A percentile compares a stretch with the other conserved stretches of the same genome.
phyloP scores from a whole-genome alignment of 2,797 vertebrate genomes.

The Sebastiscus tertius region DNA sequence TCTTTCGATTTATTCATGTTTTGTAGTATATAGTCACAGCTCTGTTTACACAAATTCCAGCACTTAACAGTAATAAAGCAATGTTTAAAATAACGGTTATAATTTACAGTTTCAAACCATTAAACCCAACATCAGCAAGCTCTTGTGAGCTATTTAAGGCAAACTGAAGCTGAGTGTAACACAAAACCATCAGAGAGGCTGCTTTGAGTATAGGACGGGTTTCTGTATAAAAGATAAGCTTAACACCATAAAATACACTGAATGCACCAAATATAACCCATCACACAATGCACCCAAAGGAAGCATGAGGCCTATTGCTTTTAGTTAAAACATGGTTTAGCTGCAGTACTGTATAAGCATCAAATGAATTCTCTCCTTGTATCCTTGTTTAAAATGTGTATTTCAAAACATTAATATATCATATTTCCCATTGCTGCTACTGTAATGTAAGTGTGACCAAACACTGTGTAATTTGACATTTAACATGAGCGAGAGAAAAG shows the following conservation, averaged over 20 bases:
- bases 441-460: not conserved
- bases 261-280: not conserved
- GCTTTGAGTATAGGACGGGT: not conserved
- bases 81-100: not conserved
- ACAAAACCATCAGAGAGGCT: not conserved
- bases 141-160: not conserved
- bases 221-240: not conserved
- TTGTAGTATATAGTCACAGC: not conserved
- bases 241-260: not conserved
- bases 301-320: not conserved
- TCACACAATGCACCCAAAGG: not conserved
- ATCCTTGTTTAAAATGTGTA: not conserved
- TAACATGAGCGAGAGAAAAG: not conserved
- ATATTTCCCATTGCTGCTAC: not conserved
- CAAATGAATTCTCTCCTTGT: not conserved
- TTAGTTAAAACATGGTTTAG: not conserved
- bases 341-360: not conserved
- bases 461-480: not conserved
- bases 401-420: not conserved
- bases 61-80: not conserved
- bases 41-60: not conserved
- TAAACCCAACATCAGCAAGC: not conserved
- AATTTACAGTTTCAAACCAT: not conserved
- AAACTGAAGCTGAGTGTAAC: not conserved
- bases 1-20: not conserved